These are phyloP conservation scores for Mimachlamys varia DNA, from an alignment of 2,888 invertebrate genomes.

Conservation along the genomic window DNA sequence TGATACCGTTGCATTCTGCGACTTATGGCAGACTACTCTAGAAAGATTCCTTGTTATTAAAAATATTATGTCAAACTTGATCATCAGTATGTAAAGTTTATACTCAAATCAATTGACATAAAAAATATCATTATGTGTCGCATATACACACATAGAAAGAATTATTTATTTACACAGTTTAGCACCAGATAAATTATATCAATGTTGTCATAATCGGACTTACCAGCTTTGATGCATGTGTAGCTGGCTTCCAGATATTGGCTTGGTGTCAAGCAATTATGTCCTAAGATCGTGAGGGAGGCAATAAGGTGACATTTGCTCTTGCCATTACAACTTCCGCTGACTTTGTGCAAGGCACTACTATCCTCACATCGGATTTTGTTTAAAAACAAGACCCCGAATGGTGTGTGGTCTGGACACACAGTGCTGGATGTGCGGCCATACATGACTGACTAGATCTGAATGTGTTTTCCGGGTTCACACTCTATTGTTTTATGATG, in stretches of 20 bases:
- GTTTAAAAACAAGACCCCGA: too few species aligned
- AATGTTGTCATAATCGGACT: not conserved
- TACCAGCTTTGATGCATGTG: constrained; percentile 27
- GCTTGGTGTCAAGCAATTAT: constrained; percentile 44
- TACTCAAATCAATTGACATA: too few species aligned
- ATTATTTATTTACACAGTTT: too few species aligned
- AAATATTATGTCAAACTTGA: too few species aligned
- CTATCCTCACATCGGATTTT: constrained; percentile 34
- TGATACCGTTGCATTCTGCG: too few species aligned
- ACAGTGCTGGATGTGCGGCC: constrained; percentile 37
- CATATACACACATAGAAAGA: too few species aligned
- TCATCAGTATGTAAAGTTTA: too few species aligned
- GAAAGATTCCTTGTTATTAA: too few species aligned
- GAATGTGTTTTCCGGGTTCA: not conserved
- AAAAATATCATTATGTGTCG: too few species aligned
- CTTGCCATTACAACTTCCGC: constrained; percentile 39
- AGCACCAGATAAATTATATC: too few species aligned
- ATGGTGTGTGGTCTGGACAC: too few species aligned
- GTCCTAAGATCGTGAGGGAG: constrained; percentile 41
- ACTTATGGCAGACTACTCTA: too few species aligned
- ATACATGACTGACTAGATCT: constrained; percentile 38
- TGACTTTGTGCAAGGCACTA: constrained; percentile 32
- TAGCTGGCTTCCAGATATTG: constrained; percentile 45
- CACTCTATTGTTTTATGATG: constrained; percentile 12
- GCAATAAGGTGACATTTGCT: constrained; percentile 36